Evolutionary conservation across 2,797 vertebrate genomes (phyloP), one percentile per base, ranked within the genome.

Genomic region (Anomalospiza imberbis): DNA sequence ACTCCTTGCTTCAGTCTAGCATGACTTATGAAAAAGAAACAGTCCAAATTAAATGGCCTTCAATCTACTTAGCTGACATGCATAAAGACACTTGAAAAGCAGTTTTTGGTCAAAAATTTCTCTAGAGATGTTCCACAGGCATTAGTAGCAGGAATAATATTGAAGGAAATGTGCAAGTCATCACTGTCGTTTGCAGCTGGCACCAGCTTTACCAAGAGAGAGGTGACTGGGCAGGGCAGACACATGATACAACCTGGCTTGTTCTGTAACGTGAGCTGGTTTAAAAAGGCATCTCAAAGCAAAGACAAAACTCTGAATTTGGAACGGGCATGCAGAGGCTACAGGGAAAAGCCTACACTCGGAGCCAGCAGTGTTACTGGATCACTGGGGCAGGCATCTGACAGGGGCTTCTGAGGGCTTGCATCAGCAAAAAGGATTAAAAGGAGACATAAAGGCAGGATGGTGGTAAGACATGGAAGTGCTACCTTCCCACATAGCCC

Each of bases 311-410:
- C 12, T 20, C 29, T 31, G 38, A 10, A 4, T 47, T 78, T 34
- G 57, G 57, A 71, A 6, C 7, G 5, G 34, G 26, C 0, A 0
- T 1, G 1, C 28, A 31, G 62, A 42, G 18, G n/a, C 54, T 62
- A 6, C 13, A 34, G 28, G 4, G 25, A 54, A 48, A 73, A 77
- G 31, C 36, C n/a, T 36, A 12, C 15, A 12, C 15, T 15, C 13
- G 0, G 0, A 12, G 18, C 1, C 3, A n/a, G 51, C 0, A 1
- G 16, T 1, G 4, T 10, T 78, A 34, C n/a, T 81, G 44, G 26
- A 26, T 54, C 55, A 7, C 16, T 0, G 2, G 16, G 29, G 9
- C n/a, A 57, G 47, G 36, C 17, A 53, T 42, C 24, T 0, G 4
- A 29, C 4, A 3, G 10, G 40, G 14, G 4, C 4, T 54, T 13